Conservation (phyloP, 2,888 invertebrate species). For the Sphaerophoria taeniata region DNA sequence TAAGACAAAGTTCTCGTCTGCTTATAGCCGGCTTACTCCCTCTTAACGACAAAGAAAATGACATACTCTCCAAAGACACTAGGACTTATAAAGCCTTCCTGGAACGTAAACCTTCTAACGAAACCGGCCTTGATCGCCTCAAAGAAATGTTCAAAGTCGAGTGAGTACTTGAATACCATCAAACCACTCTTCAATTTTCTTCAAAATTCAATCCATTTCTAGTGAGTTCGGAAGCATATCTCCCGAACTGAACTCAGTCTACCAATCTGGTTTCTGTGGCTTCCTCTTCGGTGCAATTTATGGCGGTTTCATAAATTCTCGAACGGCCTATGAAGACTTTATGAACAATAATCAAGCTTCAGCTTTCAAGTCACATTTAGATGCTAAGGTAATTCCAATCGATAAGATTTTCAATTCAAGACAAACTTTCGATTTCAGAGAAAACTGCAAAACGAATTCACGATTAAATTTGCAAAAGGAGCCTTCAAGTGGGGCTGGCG, state of each 20-base stretch:
- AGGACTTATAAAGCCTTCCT: conserved; percentile 80
- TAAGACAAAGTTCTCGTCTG: conserved; percentile 76
- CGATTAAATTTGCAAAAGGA: conserved; percentile 88
- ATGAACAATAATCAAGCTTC: conserved; percentile 90
- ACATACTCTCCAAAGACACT: conserved; percentile 77
- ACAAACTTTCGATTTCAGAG: conserved; percentile 82
- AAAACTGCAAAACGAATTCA: conserved; percentile 88
- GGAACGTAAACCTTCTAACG: conserved; percentile 75
- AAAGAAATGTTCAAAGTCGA: conserved; percentile 80
- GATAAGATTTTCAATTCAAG: not conserved
- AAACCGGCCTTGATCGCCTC: conserved; percentile 81
- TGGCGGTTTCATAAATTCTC: conserved; percentile 87
- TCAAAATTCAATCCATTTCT: conserved; percentile 74
- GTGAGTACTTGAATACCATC: conserved; percentile 75
- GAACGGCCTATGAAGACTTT: conserved; percentile 86
- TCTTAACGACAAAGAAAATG: conserved; percentile 67
- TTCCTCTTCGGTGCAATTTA: conserved; percentile 86
- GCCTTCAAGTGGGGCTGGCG: conserved; percentile 88
- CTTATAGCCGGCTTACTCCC: conserved; percentile 78
- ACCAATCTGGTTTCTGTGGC: conserved; percentile 86
- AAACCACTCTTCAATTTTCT: not conserved
- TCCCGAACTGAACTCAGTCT: conserved; percentile 85
- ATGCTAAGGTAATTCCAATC: conserved; percentile 86
- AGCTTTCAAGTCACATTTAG: conserved; percentile 85
- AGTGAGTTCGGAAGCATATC: conserved; percentile 87